Percentiles rank a stretch among this genome's conserved stretches.
Evolutionary conservation across 2,113 vertebrate genomes (phyloP).

Genomic region (Oceanites oceanicus): DNA sequence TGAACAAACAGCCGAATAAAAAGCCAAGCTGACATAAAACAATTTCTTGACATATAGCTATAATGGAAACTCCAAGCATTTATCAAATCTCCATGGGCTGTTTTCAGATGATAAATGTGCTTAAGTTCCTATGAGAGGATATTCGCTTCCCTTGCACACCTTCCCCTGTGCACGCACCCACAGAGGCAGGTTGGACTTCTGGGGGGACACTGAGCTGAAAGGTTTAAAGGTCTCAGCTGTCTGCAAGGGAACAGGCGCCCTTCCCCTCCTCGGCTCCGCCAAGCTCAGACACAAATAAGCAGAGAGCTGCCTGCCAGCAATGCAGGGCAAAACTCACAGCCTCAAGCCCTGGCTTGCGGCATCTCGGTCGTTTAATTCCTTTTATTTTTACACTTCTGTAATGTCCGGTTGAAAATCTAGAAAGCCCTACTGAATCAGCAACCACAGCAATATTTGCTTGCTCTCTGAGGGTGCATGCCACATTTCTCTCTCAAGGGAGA

Average conservation of each 20-base stretch:
- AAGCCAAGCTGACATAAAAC: not conserved
- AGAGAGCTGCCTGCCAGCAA: conserved; percentile 24
- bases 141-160: not conserved
- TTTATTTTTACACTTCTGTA: not conserved
- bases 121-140: not conserved
- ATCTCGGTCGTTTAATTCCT: not conserved
- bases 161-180: not conserved
- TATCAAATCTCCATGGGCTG: not conserved
- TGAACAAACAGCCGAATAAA: not conserved
- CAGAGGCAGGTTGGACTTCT: not conserved
- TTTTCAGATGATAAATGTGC: not conserved
- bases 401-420: not conserved
- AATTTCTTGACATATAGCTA: not conserved
- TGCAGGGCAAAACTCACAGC: conserved; percentile 37
- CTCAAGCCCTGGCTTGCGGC: conserved; percentile 22
- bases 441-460: not conserved
- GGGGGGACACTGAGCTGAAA: conserved; percentile 18
- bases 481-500: not conserved
- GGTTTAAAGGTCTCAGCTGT: not conserved
- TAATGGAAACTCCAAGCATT: not conserved
- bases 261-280: conserved; percentile 29
- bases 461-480: not conserved
- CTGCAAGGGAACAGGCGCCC: conserved; percentile 15
- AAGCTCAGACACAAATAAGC: conserved; percentile 1
- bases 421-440: not conserved